Base-by-base conservation (phyloP, 2,888 invertebrate species). In the Thecocarcelia acutangulata region DNA sequence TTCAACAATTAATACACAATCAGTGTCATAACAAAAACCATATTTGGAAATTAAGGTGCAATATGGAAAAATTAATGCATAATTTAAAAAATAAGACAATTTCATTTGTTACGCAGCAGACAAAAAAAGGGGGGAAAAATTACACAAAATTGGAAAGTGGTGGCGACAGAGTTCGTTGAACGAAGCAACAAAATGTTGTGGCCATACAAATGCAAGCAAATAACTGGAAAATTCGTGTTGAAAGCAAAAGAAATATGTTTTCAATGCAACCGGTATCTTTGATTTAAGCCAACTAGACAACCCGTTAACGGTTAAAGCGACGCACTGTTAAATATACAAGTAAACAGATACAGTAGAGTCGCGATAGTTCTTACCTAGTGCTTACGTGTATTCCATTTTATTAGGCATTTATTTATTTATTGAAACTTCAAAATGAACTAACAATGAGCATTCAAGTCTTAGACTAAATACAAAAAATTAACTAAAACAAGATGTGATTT, bases 51-150 rank as follows among this genome's bases (percentile, higher is more conserved):
- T 15, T 33, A 11, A 12, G n/a, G 28, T 44, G 3, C 1, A 44
- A 64, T 72, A 75, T 15, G 50, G 15, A 59, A 75, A 50, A 68
- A 33, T n/a, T n/a, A n/a, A n/a, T 2, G 50, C 33, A 24, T 11
- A 48, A n/a, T n/a, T n/a, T n/a, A 40, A 64, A 68, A 15, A 13
- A 33, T 52, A 63, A 73, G 33, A 72, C 52, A 63, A 17, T 61
- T 50, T 50, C n/a, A 44, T 33, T 54, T 24, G 33, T 21, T 15
- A 33, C n/a, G n/a, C n/a, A 54, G 13, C 19, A 33, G 33, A 19
- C 19, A 19, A 19, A 46, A n/a, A n/a, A n/a, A n/a, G n/a, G n/a
- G n/a, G n/a, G n/a, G n/a, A n/a, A n/a, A 19, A 11, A 37, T 12
- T 11, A 13, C 33, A n/a, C 33, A 42, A 40, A 40, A 9, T 33